phyloP scores from a whole-genome alignment of 2,888 invertebrate genomes.

The Xestobium rufovillosum region DNA sequence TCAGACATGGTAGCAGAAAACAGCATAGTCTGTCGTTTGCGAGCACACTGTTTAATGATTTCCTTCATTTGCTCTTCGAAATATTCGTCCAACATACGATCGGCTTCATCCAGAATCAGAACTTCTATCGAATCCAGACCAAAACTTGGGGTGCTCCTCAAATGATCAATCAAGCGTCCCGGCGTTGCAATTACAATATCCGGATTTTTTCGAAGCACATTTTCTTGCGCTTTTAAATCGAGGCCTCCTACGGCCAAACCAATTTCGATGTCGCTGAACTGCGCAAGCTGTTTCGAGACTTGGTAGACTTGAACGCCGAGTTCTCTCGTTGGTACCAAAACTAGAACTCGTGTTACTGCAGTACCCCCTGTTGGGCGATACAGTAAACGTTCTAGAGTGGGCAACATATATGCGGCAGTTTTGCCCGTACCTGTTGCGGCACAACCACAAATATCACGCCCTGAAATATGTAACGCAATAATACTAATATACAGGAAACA shows the following conservation, averaged over 20 bases:
- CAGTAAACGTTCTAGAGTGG: constrained; percentile 86
- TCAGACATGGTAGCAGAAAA: constrained; percentile 99
- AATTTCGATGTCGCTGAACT: constrained; percentile 75
- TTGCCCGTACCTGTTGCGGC: constrained; percentile 98
- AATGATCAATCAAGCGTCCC: constrained; percentile 94
- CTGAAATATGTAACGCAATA: constrained; percentile 43
- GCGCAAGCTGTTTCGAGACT: constrained; percentile 83
- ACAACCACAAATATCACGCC: constrained; percentile 95
- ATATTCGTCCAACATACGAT: constrained; percentile 94
- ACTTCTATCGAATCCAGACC: constrained; percentile 84
- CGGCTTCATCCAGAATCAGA: constrained; percentile 70
- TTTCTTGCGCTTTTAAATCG: constrained; percentile 72
- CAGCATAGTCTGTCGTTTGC: constrained; percentile 89
- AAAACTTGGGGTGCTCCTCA: constrained; percentile 92
- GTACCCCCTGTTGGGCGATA: constrained; percentile 67
- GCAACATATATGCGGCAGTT: constrained; percentile 98
- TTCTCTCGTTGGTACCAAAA: constrained; percentile 94
- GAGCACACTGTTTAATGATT: constrained; percentile 86
- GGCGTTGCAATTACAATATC: constrained; percentile 98
- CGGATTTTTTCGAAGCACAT: constrained; percentile 77
- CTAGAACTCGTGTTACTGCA: constrained; percentile 74
- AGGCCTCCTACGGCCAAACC: constrained; percentile 83
- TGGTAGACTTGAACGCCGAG: constrained; percentile 96
- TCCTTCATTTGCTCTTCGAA: constrained; percentile 99
- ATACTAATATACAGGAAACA: too few species aligned